Evolutionary conservation across 37 sponge, comb jelly and placozoan species (phyloP), one percentile per base, ranked within the genome.

Genomic region (Geodia barretti): DNA sequence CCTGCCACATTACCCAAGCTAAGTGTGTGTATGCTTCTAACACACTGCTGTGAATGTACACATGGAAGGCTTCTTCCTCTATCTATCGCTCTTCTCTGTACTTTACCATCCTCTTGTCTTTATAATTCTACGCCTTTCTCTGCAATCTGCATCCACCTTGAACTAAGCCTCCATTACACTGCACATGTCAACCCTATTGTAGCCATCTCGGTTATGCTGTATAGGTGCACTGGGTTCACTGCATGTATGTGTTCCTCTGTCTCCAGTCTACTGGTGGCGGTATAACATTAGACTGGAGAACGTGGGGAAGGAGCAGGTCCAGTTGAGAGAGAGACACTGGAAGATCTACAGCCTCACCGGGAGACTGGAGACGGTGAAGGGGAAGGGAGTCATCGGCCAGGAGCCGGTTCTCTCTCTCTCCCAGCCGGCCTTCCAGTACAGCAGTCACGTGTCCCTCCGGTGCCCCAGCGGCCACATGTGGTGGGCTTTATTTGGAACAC

Each of bases 211-310:
- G 29, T 67, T 67, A 11, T 67, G 29, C 8, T 20, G 14, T 37
- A 33, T 72, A 36, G 11, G 21, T n/a, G n/a, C n/a, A n/a, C n/a
- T n/a, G n/a, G n/a, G n/a, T n/a, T n/a, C n/a, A n/a, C n/a, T n/a
- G n/a, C n/a, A n/a, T n/a, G n/a, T n/a, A n/a, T n/a, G n/a, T n/a
- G n/a, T n/a, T n/a, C n/a, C n/a, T n/a, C n/a, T n/a, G n/a, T n/a
- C n/a, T 47, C 7, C 54, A 47, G 58, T 73, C 43, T 37, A 73
- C 29, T 62, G 87, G 93, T 96, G 96, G 96, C 75, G 97, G 63
- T 98, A 98, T 82, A 89, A 67, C 66, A 92, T 98, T 60, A 72
- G 97, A 3, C 83, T 98, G 59, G 99, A 98, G 93, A 96, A 92
- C 80, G 67, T 92, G 9, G 83, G 77, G 25, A 68, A 62, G 35